These are phyloP conservation scores for Tetranychus truncatus DNA, from an alignment of 2,888 invertebrate genomes.

Conservation along the genomic window DNA sequence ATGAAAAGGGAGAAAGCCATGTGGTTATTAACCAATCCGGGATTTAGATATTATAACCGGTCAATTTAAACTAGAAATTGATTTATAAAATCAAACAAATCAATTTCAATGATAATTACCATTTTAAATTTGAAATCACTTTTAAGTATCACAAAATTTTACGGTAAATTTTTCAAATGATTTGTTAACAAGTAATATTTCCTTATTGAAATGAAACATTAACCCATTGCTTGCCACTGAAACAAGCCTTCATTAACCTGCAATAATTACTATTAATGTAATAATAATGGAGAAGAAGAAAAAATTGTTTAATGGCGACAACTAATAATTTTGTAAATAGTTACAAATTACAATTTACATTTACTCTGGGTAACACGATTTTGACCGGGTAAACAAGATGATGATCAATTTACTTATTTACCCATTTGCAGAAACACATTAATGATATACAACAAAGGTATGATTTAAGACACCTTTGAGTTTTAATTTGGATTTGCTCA, in stretches of 20 bases:
- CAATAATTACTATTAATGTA: too few relatives aligned
- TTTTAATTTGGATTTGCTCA: too few relatives aligned
- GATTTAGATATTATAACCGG: too few relatives aligned
- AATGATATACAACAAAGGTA: neutral
- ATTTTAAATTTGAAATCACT: too few relatives aligned
- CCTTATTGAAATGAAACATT: conserved; percentile 1
- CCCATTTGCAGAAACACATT: neutral
- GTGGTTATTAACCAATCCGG: too few relatives aligned
- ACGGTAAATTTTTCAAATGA: neutral
- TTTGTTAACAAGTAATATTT: neutral
- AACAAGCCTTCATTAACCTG: neutral
- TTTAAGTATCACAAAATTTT: too few relatives aligned
- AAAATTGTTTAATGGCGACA: too few relatives aligned
- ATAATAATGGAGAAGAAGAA: too few relatives aligned
- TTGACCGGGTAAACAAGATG: conserved; percentile 1
- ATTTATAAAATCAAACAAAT: too few relatives aligned
- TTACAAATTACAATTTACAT: neutral
- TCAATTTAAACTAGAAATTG: too few relatives aligned
- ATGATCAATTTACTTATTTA: neutral
- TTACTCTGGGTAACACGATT: neutral
- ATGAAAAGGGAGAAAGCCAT: too few relatives aligned
- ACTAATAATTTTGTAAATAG: neutral
- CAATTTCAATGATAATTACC: too few relatives aligned
- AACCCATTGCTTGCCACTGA: neutral
- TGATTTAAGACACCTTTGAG: neutral